These are phyloP conservation scores for Epirrita christyi DNA, from an alignment of 2,888 invertebrate genomes.

Conservation along the genomic window DNA sequence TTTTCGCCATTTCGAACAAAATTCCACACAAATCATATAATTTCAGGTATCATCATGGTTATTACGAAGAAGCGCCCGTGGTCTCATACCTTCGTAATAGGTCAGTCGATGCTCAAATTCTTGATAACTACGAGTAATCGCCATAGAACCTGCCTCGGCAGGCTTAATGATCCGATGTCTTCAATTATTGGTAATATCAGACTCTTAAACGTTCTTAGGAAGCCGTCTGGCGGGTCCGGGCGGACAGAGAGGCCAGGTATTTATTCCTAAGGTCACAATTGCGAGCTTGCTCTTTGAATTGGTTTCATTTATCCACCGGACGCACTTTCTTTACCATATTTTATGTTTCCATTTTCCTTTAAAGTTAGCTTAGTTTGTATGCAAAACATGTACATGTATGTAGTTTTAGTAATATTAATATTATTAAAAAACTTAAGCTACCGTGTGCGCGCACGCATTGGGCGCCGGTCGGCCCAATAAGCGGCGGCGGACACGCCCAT, in stretches of 20 bases:
- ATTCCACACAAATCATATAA: conserved; percentile 84
- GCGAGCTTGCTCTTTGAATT: conserved; percentile 33
- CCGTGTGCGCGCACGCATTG: conserved; percentile 81
- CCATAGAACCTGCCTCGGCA: conserved; percentile 77
- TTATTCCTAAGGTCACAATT: conserved; percentile 56
- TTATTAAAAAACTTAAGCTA: conserved; percentile 57
- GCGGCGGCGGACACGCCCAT: conserved; percentile 72
- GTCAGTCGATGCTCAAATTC: conserved; percentile 76
- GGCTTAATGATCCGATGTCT: conserved; percentile 74
- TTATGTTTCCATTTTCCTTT: conserved; percentile 6
- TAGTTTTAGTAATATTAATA: conserved; percentile 20
- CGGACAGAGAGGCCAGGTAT: conserved; percentile 50
- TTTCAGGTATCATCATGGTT: conserved; percentile 82
- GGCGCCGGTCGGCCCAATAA: conserved; percentile 73
- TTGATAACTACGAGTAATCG: conserved; percentile 82
- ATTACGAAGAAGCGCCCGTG: conserved; percentile 81
- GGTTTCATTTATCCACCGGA: neutral
- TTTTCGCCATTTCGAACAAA: conserved; percentile 85
- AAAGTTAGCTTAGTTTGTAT: neutral
- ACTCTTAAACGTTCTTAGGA: conserved; percentile 79
- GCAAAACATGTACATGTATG: neutral
- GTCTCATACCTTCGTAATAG: conserved; percentile 76
- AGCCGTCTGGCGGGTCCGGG: conserved; percentile 68
- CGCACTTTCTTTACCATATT: conserved; percentile 12
- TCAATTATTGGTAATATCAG: conserved; percentile 83